Evolutionary conservation across 2,888 invertebrate genomes (phyloP), one percentile per base, ranked within the genome.

Genomic region (Torymus tubicola): DNA sequence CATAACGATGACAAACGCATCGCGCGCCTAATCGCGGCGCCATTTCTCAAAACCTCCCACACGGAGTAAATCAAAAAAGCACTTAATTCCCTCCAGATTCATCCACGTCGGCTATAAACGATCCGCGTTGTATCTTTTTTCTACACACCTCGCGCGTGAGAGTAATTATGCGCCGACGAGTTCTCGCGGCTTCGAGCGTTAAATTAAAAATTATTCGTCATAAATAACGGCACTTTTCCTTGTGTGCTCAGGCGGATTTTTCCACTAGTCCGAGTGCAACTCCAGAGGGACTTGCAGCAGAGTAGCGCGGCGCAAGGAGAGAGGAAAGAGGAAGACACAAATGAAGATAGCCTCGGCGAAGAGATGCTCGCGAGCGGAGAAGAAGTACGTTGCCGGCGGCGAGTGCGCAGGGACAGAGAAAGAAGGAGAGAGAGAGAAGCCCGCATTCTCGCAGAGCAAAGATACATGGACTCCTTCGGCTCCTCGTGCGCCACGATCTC

Each of bases 371-470:
- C 64, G 16, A 64, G 64, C 13, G 69, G 21, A 78, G 60, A n/a
- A 18, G 70, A 18, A 24, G 60, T 8, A 75, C 18, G 58, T 57
- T 18, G 65, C 76, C 69, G 53, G 65, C 70, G 80, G 81, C 73
- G 42, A 68, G 64, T 21, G 70, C 63, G 70, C 58, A 71, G 69
- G 42, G 71, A 60, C 71, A 71, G 79, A 74, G 68, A 79, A 68
- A 72, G 74, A 81, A 58, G 58, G 65, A 80, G 76, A 82, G 74
- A 72, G 74, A 81, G 76, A 83, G 76, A 71, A 65, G n/a, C 78
- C 78, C 72, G 78, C 60, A 78, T 78, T 71, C 72, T 70, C 18
- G 16, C 50, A 31, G 77, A 24, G 42, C 69, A 57, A 31, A 71
- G 78, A 72, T 78, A 64, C 78, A 72, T 52, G 72, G 21, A 42